Percentiles rank a stretch among this genome's conserved stretches.
Conservation (phyloP, 1,140 invertebrate genomes). For the Dendrolimus punctatus region DNA sequence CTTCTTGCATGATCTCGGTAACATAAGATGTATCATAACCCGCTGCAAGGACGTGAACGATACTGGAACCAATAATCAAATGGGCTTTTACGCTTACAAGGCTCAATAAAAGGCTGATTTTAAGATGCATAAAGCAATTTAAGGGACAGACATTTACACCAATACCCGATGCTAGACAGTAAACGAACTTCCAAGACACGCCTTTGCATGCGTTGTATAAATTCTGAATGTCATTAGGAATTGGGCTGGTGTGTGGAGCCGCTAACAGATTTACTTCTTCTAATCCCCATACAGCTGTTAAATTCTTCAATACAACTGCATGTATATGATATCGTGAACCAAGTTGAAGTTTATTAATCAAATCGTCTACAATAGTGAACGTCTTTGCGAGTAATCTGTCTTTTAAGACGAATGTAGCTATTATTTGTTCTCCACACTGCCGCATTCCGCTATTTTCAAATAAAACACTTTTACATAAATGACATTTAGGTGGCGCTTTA, state of each 20-base stretch:
- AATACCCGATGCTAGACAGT: constrained; percentile 50
- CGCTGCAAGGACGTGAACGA: constrained; percentile 44
- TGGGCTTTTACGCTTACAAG: constrained; percentile 47
- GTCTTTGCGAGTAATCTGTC: constrained; percentile 26
- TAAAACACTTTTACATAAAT: constrained; percentile 38
- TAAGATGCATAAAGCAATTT: constrained; percentile 52
- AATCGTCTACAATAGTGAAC: constrained; percentile 39
- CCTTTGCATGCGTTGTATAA: constrained; percentile 36
- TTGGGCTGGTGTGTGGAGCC: constrained; percentile 25
- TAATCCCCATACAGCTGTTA: constrained; percentile 35
- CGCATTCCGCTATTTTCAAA: constrained; percentile 54
- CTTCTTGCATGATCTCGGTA: constrained; percentile 37
- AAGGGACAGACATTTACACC: constrained; percentile 42
- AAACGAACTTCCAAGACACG: constrained; percentile 54
- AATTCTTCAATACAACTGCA: constrained; percentile 33
- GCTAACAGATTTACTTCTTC: constrained; percentile 28
- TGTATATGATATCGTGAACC: constrained; percentile 34
- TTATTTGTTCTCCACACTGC: constrained; percentile 46
- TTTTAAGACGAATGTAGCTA: constrained; percentile 35
- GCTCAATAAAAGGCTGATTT: constrained; percentile 55
- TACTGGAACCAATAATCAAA: constrained; percentile 24
- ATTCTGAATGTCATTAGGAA: constrained; percentile 37
- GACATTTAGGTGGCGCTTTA: constrained; percentile 50
- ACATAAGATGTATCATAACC: constrained; percentile 43
- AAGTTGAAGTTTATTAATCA: constrained; percentile 35